These are phyloP conservation scores for Actenoides hombroni DNA, from an alignment of 2,113 vertebrate genomes.

Conservation along the genomic window DNA sequence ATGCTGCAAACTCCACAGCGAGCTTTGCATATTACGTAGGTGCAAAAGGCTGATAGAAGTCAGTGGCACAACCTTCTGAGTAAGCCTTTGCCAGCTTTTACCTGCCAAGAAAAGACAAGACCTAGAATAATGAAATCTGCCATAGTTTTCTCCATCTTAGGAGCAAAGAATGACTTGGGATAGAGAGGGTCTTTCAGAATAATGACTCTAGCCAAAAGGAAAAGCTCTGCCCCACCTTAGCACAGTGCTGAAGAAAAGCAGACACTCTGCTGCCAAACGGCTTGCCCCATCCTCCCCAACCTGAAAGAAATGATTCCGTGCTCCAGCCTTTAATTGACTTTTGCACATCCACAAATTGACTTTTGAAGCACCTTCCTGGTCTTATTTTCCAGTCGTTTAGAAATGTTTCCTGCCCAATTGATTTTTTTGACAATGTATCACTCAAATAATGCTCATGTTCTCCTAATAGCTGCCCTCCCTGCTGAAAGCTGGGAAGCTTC, in stretches of 20 bases:
- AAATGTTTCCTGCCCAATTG: background rate
- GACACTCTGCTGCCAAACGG: background rate
- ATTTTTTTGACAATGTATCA: background rate
- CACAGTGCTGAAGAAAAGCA: background rate
- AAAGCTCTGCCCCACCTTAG: background rate
- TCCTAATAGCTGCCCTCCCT: background rate
- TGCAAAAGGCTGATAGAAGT: background rate
- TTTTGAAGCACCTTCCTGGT: background rate
- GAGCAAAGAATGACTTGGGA: background rate
- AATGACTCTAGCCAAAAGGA: background rate
- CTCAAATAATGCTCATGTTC: background rate
- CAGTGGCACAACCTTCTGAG: background rate
- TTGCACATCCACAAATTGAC: background rate
- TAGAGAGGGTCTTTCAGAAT: background rate
- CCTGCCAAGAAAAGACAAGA: background rate
- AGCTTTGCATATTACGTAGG: background rate
- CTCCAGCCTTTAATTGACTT: background rate
- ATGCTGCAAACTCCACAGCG: background rate
- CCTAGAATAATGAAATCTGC: background rate
- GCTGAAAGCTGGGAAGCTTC: background rate
- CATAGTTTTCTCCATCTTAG: background rate
- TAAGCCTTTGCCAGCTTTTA: background rate
- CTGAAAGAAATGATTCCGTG: background rate
- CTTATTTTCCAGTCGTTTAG: background rate
- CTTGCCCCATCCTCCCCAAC: background rate